phyloP scores from a whole-genome alignment of 2,888 invertebrate genomes.

The Lypha dubia region DNA sequence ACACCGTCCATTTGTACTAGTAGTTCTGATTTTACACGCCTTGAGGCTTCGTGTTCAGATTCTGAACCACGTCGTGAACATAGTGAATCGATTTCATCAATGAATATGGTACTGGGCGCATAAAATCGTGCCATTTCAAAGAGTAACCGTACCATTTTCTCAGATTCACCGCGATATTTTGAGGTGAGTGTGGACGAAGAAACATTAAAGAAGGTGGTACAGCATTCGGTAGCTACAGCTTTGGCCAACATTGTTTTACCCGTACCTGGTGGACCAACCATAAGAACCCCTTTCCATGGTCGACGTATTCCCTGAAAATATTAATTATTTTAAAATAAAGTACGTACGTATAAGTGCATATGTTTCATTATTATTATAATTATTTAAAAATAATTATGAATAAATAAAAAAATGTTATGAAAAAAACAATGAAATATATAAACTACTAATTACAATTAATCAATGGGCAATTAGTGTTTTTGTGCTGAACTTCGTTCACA shows the following conservation, averaged over 20 bases:
- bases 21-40: constrained; percentile 98
- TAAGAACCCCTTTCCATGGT: constrained; percentile 98
- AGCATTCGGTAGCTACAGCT: constrained; percentile 99
- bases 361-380: too few species aligned
- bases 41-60: constrained; percentile 98
- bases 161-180: constrained; percentile 99
- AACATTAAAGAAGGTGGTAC: constrained; percentile 98
- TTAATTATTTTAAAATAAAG: not conserved
- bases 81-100: constrained; percentile 99
- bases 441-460: too few species aligned
- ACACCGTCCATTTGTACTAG: constrained; percentile 99
- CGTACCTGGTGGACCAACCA: constrained; percentile 95
- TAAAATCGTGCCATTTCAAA: constrained; percentile 99
- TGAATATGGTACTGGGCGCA: constrained; percentile 99
- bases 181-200: constrained; percentile 98
- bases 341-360: too few species aligned
- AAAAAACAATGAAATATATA: too few species aligned
- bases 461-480: too few species aligned
- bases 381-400: too few species aligned
- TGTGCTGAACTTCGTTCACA: too few species aligned
- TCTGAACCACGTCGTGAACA: constrained; percentile 97
- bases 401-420: too few species aligned
- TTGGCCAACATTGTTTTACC: constrained; percentile 99
- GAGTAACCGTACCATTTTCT: constrained; percentile 96
- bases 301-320: constrained; percentile 91